Evolutionary conservation across 2,888 invertebrate species (phyloP).

Genomic region (Agrotis segetum): DNA sequence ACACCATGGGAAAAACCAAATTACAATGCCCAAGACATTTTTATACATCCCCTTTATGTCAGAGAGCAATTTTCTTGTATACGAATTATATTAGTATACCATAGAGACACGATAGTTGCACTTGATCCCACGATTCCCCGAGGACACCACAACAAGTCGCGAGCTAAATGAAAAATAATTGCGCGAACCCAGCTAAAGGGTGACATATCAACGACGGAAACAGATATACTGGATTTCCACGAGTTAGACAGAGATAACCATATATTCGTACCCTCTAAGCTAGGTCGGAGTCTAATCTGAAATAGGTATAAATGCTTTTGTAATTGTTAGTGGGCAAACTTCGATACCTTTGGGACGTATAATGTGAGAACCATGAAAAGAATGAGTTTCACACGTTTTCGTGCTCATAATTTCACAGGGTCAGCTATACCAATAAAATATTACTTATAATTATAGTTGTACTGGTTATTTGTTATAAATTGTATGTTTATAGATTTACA

Average conservation of each 20-base stretch:
- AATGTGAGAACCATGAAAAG: slow-evolving; percentile 76
- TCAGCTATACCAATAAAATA: neutral
- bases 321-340: slow-evolving; percentile 69
- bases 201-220: slow-evolving; percentile 63
- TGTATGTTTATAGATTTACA: neutral
- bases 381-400: slow-evolving; percentile 72
- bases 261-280: slow-evolving; percentile 35
- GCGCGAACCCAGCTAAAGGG: slow-evolving; percentile 70
- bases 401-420: slow-evolving; percentile 1
- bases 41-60: slow-evolving; percentile 68
- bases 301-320: slow-evolving; percentile 61
- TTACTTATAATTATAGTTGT: neutral
- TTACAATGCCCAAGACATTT: slow-evolving; percentile 79
- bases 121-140: slow-evolving; percentile 83
- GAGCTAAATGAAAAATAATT: slow-evolving; percentile 90
- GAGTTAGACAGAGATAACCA: slow-evolving; percentile 59
- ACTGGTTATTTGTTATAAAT: neutral
- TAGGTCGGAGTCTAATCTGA: slow-evolving; percentile 31
- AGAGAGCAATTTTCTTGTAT: slow-evolving; percentile 84
- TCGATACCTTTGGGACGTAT: slow-evolving; percentile 76
- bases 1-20: slow-evolving; percentile 75
- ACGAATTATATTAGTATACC: slow-evolving; percentile 81
- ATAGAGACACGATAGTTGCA: slow-evolving; percentile 74
- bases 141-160: slow-evolving; percentile 80
- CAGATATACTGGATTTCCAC: slow-evolving; percentile 45